Base-by-base conservation (phyloP, 2,113 vertebrate species). In the Rhynchomys soricoides region DNA sequence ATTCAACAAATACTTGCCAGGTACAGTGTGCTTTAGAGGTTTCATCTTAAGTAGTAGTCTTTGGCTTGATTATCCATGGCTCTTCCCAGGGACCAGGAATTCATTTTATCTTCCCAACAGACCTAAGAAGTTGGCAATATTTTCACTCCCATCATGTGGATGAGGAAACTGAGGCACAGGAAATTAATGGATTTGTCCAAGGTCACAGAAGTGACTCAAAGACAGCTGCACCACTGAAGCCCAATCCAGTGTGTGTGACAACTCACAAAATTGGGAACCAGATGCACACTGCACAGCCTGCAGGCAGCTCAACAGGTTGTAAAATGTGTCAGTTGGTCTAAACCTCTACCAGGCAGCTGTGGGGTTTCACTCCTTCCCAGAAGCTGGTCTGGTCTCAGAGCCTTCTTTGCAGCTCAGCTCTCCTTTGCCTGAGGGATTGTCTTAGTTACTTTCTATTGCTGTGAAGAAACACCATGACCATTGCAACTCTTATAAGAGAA, bases 1-100 rank as follows among this genome's bases (percentile, higher is more conserved):
- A 83, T 59, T 83, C 73, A 82, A 43, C 66, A 88, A 90, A 34
- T 77, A 77, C 74, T 95, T 83, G 59, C 62, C 17, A 68, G 19
- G 45, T 50, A 17, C 43, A 86, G 43, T 68, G 62, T 19, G 31
- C 24, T 4, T 64, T 45, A 37, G 34, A 90, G 70, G 6, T 78
- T n/a, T 64, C 82, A 24, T 93, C 40, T 96, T 95, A 88, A 85
- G 43, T 90, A 37, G 62, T n/a, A 68, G 64, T 24, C 29, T n/a
- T n/a, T n/a, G 50, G 9, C 34, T 19, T 66, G 3, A 70, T 40
- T 91, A 94, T 86, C 59, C 2, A 55, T 62, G 77, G 26, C 11
- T 85, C 40, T 93, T 89, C 59, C 59, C 21, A 21, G 57, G 57
- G n/a, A 64, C 73, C 24, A 45, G 34, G 24, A 87, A 91, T 48